These are phyloP conservation scores for Microhierax caerulescens DNA, from an alignment of 2,797 vertebrate species.

Conservation along the genomic window DNA sequence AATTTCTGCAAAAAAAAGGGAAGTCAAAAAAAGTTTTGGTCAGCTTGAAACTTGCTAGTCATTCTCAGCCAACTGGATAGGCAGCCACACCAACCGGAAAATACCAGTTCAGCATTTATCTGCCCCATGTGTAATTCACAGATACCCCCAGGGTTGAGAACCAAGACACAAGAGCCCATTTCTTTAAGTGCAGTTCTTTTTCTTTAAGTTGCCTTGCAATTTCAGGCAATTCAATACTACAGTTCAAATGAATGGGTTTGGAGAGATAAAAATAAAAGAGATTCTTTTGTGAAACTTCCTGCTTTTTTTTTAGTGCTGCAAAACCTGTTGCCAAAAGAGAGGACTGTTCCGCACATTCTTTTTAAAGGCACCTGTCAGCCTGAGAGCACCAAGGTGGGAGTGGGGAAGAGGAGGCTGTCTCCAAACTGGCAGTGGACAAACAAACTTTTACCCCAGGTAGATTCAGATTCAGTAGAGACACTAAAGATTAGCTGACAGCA, in stretches of 20 bases:
- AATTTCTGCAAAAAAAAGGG: neutral
- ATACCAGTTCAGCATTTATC: neutral
- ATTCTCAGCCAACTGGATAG: neutral
- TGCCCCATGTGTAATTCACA: neutral
- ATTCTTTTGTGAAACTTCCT: neutral
- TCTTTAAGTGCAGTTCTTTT: neutral
- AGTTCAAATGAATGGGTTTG: neutral
- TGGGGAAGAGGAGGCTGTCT: neutral
- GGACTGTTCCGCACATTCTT: neutral
- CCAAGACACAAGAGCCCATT: neutral
- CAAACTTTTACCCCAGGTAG: neutral
- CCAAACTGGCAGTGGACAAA: neutral
- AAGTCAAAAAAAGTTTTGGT: neutral
- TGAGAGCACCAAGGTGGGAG: neutral
- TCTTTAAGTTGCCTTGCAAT: neutral
- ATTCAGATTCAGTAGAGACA: neutral
- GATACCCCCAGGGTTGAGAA: neutral
- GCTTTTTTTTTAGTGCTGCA: neutral
- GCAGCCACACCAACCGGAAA: neutral
- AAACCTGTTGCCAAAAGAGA: neutral
- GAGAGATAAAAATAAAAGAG: neutral
- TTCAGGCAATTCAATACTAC: neutral
- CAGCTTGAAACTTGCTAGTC: neutral
- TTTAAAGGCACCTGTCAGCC: neutral
- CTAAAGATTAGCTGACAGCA: neutral